Evolutionary conservation across 2,888 invertebrate species (phyloP).

Genomic region (Drosophila mercatorum): DNA sequence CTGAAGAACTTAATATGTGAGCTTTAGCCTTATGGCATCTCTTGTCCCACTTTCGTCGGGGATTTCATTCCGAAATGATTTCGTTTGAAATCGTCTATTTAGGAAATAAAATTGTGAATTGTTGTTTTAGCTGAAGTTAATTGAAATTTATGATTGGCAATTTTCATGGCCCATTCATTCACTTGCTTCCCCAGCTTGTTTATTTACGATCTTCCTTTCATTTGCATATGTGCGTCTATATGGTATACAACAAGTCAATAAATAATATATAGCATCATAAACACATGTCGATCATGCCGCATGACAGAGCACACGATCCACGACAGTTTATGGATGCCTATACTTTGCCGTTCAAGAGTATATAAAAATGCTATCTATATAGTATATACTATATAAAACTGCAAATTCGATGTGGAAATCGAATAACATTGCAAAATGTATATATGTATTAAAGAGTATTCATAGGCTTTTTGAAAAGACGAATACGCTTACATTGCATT

Average conservation of each 20-base stretch:
- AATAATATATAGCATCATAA: slow-evolving; percentile 40
- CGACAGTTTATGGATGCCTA: slow-evolving; percentile 21
- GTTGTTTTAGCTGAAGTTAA: slow-evolving; percentile 34
- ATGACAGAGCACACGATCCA: slow-evolving; percentile 29
- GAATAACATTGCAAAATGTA: background rate
- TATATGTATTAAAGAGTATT: background rate
- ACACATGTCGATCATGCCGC: slow-evolving; percentile 50
- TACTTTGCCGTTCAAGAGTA: background rate
- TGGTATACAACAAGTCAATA: slow-evolving; percentile 31
- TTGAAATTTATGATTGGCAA: slow-evolving; percentile 39
- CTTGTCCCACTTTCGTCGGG: background rate
- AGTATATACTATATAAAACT: too few relatives aligned
- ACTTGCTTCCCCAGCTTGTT: slow-evolving; percentile 24
- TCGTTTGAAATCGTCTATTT: slow-evolving; percentile 19
- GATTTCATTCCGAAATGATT: slow-evolving; percentile 2
- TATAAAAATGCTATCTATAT: background rate
- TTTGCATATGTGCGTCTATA: slow-evolving; percentile 6
- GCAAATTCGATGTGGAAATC: background rate
- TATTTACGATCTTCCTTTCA: slow-evolving; percentile 46
- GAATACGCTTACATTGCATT: too few relatives aligned
- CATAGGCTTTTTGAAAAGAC: background rate
- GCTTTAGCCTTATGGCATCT: background rate
- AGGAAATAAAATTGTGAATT: slow-evolving; percentile 23
- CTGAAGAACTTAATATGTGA: too few relatives aligned
- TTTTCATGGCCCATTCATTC: slow-evolving; percentile 36